Evolutionary conservation across 2,797 vertebrate species (phyloP).

Genomic region (Limnodromus scolopaceus): DNA sequence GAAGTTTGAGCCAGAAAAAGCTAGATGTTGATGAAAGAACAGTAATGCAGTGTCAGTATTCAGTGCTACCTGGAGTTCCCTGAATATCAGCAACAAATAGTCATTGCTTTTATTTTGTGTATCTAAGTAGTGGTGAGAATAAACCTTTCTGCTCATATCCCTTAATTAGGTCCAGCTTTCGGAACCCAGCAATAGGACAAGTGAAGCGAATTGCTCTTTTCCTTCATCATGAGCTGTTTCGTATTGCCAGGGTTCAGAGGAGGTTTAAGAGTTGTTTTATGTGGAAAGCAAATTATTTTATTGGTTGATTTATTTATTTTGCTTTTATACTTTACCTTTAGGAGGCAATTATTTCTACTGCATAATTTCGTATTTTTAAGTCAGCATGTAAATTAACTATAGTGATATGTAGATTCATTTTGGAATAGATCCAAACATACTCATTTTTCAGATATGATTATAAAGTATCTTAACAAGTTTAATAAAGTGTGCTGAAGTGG

Average conservation of each 20-base stretch:
- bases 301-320: not conserved
- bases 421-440: slow-evolving; percentile 4
- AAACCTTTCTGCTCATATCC: not conserved
- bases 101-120: not conserved
- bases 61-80: not conserved
- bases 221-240: not conserved
- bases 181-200: not conserved
- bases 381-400: not conserved
- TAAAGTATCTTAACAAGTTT: slow-evolving; percentile 39
- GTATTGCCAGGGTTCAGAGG: not conserved
- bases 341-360: not conserved
- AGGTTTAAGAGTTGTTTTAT: not conserved
- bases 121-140: not conserved
- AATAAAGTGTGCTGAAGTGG: slow-evolving; percentile 21
- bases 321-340: not conserved
- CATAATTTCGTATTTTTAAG: slow-evolving; percentile 27
- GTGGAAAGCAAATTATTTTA: slow-evolving; percentile 17
- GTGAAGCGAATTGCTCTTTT: not conserved
- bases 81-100: not conserved
- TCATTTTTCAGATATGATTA: slow-evolving; percentile 57
- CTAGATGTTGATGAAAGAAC: not conserved
- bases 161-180: not conserved
- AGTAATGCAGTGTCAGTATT: not conserved
- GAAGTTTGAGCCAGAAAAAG: not conserved
- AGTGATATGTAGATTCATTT: not conserved